A percentile compares a stretch with the other conserved stretches of the same genome.
Evolutionary conservation across 2,113 vertebrate genomes (phyloP).

Genomic region (Furnarius figulus): DNA sequence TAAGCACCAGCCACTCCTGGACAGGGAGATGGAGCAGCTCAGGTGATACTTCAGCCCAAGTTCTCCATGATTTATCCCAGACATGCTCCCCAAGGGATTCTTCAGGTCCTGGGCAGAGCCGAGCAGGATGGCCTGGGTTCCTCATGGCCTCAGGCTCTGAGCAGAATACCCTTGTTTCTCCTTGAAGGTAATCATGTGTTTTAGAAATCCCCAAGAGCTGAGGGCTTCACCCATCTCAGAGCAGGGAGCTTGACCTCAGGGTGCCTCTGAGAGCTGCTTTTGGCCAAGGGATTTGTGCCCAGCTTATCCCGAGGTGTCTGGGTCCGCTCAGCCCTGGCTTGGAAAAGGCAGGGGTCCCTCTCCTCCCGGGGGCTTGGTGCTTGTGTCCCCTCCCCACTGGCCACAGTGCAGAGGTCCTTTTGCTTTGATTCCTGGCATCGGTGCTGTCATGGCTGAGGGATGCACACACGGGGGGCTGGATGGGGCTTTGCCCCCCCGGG

Average conservation of each 20-base stretch:
- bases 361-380: background rate
- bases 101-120: background rate
- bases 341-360: background rate
- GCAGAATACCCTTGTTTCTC: background rate
- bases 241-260: background rate
- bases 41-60: background rate
- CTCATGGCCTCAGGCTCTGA: background rate
- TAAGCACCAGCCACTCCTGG: background rate
- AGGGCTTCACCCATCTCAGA: background rate
- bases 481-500: background rate
- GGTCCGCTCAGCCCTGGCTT: background rate
- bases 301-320: background rate
- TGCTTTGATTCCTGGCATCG: rapidly evolving
- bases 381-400: rapidly evolving
- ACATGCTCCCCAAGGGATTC: rapidly evolving
- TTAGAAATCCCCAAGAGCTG: background rate
- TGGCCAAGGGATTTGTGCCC: background rate
- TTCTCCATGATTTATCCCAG: background rate
- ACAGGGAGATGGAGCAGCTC: rapidly evolving
- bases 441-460: background rate
- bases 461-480: rapidly evolving
- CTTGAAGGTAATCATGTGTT: rapidly evolving
- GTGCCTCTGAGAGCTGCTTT: background rate
- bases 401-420: background rate
- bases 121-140: background rate